Evolutionary conservation across 2,888 invertebrate species (phyloP).

Genomic region (Priapulus caudatus): DNA sequence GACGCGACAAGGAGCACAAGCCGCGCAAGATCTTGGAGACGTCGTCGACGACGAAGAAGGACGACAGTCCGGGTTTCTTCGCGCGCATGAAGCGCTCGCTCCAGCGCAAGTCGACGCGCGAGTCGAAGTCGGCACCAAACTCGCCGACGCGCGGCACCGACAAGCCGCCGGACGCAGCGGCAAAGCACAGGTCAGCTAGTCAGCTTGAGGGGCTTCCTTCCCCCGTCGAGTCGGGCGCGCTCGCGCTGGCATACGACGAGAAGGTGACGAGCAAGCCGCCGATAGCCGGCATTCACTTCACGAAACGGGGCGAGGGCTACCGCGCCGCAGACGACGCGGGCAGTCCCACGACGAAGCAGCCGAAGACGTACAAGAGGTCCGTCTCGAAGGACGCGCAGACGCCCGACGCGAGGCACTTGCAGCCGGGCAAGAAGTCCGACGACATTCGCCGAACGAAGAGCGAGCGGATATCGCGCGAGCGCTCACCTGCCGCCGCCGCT

Average conservation of each 20-base stretch:
- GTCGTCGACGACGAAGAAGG: background rate
- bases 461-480: background rate
- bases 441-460: background rate
- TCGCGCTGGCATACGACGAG: background rate
- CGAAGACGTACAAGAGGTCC: too few relatives aligned
- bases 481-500: background rate
- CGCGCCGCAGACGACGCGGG: too few relatives aligned
- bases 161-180: background rate
- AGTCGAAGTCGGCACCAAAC: background rate
- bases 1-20: background rate
- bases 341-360: too few relatives aligned
- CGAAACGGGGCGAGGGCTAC: background rate
- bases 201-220: too few relatives aligned
- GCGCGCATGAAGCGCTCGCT: background rate
- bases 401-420: background rate
- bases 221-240: background rate
- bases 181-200: slow-evolving; percentile 1
- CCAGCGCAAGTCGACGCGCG: background rate
- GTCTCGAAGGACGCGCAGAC: background rate
- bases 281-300: background rate
- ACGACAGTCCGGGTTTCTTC: background rate
- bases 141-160: background rate
- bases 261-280: background rate
- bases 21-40: background rate
- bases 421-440: background rate